A percentile compares a stretch with the other conserved stretches of the same genome.
phyloP scores from a whole-genome alignment of 1,140 invertebrate genomes.

The Drosophila bipectinata region DNA sequence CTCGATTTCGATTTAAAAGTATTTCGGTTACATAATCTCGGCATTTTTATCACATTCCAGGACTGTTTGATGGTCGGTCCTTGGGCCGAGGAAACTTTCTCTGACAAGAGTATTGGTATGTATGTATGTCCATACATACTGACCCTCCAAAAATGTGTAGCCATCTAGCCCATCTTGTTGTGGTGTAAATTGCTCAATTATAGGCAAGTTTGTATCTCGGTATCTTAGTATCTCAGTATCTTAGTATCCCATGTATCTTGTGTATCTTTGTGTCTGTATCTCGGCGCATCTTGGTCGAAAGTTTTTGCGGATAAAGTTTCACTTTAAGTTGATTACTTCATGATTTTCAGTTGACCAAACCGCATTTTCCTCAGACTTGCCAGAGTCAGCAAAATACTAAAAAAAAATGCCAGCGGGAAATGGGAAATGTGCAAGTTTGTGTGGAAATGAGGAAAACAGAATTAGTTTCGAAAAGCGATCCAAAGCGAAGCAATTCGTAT shows the following conservation, averaged over 20 bases:
- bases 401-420: slow-evolving; percentile 5
- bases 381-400: slow-evolving; percentile 27
- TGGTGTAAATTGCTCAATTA: slow-evolving; percentile 81
- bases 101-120: too few species aligned
- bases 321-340: slow-evolving; percentile 72
- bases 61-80: slow-evolving; percentile 58
- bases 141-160: slow-evolving; percentile 5
- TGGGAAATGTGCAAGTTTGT: not conserved
- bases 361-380: slow-evolving; percentile 44
- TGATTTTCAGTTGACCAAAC: slow-evolving; percentile 54
- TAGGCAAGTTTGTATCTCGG: slow-evolving; percentile 50
- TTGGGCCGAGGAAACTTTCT: slow-evolving; percentile 23
- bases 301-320: slow-evolving; percentile 64
- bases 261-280: slow-evolving; percentile 25
- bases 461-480: slow-evolving; percentile 1
- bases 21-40: slow-evolving; percentile 80
- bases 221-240: slow-evolving; percentile 27
- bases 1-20: slow-evolving; percentile 80
- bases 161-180: slow-evolving; percentile 43
- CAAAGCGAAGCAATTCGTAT: slow-evolving; percentile 1
- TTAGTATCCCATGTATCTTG: slow-evolving; percentile 20
- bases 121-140: not conserved
- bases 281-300: slow-evolving; percentile 21
- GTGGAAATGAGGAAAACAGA: slow-evolving; percentile 2
- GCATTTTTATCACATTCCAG: slow-evolving; percentile 77